Evolutionary conservation across 2,797 vertebrate genomes (phyloP), one percentile per base, ranked within the genome.

Genomic region (Aplochiton taeniatus): DNA sequence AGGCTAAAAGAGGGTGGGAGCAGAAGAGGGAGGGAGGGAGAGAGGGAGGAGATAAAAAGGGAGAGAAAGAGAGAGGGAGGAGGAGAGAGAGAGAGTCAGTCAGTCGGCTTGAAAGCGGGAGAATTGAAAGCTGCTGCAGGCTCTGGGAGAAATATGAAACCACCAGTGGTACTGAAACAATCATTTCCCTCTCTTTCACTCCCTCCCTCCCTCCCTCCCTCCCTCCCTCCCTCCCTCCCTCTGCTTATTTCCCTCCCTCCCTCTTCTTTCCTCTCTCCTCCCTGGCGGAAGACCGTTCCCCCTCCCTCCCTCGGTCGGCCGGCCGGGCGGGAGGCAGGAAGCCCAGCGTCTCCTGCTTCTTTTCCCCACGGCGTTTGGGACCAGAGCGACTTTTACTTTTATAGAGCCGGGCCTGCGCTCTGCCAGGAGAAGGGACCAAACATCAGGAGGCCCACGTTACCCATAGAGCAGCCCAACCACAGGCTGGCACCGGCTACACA

Each of bases 141-240:
- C 72, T 79, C 72, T 45, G 66, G 58, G 56, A 75, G 77, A 85
- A 85, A 87, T 79, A 56, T 77, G 83, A 85, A 88, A 90, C 88
- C 89, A 75, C 70, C 71, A 65, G 63, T 71, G 75, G 80, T 80
- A 76, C 81, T 86, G 74, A 73, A 78, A 85, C 83, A 86, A 83
- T 86, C 76, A 65, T 65, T 70, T 58, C 69, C 70, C 61, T 68
- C 65, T 68, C 65, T 57, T 68, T 49, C 63, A 60, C 64, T 58
- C 19, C 18, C 47, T 31, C 31, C 48, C 10, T 42, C 52, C 58
- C 60, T 44, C 9, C 42, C 42, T 9, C 20, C 46, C 31, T 56
- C 4, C 18, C 43, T 13, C 16, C 1, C 49, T 52, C 53, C 41
- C 58, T 60, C 47, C 13, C 52, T 6, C 53, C 20, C 61, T 41